Evolutionary conservation across 2,113 vertebrate genomes (phyloP).

Genomic region (Chlamydotis undulata): DNA sequence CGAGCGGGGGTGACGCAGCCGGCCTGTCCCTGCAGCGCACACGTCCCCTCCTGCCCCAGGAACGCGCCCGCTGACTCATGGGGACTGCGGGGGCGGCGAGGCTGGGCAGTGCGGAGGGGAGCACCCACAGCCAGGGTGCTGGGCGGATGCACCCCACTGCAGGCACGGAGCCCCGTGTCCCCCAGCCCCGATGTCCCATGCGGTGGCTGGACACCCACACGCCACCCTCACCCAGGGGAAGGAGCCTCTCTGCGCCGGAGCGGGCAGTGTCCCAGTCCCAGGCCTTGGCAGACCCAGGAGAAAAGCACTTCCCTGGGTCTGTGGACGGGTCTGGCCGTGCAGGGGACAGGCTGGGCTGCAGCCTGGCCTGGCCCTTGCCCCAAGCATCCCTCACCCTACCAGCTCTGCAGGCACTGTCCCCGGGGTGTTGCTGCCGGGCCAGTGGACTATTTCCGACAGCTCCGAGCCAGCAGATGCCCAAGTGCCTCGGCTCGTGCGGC

Average conservation of each 20-base stretch:
- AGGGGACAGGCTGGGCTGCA: background rate
- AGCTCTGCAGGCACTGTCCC: background rate
- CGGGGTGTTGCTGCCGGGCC: accelerated
- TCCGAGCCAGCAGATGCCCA: background rate
- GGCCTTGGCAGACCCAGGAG: background rate
- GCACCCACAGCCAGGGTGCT: accelerated
- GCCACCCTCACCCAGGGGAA: background rate
- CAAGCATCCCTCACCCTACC: accelerated
- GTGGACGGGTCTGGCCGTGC: background rate
- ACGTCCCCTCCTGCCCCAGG: conserved; percentile 33
- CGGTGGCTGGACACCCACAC: background rate
- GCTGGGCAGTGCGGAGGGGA: accelerated
- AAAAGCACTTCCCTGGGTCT: background rate
- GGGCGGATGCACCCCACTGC: background rate
- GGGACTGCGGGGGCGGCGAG: background rate
- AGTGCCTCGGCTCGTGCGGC: background rate
- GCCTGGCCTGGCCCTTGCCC: background rate
- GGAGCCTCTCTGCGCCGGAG: background rate
- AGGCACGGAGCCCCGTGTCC: accelerated
- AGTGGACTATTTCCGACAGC: background rate
- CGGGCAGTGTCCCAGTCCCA: accelerated
- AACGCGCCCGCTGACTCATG: background rate
- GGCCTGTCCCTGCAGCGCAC: background rate
- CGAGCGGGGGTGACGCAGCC: background rate
- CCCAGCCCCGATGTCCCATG: too few species aligned